Base-by-base conservation (phyloP, 2,113 vertebrate genomes). In the Neotoma lepida region DNA sequence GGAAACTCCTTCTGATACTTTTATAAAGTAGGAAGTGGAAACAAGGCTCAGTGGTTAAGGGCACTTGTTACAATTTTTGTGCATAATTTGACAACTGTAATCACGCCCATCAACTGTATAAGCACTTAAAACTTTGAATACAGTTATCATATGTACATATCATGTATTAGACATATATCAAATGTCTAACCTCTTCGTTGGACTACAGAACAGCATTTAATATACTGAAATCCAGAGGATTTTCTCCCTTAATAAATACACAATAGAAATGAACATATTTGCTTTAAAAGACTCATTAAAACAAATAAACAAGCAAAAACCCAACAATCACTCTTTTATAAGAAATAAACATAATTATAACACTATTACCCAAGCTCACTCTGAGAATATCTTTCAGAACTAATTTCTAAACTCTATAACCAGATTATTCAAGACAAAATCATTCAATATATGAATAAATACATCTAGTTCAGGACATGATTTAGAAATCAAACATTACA, bases 181-280 rank as follows among this genome's bases (percentile, higher is more conserved):
- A 46, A 58, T 74, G 35, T 66, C 33, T 91, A 30, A 86, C 44
- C 33, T 86, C 71, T 86, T 90, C 61, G 68, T 63, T 54, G 39
- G 81, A 90, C 91, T 85, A 58, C 92, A 74, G 68, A 88, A 64
- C 66, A 22, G 63, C 85, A 91, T 88, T 91, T 86, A 97, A 91
- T 97, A 97, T 86, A 95, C 91, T 95, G 88, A 92, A 91, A 88
- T 86, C 73, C 95, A 73, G 30, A 94, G 61, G 26, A 22, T 64
- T 81, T 39, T 54, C 94, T 84, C 61, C 73, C 39, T 94, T 95
- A 44, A 49, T 70, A 71, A 89, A 96, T 78, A 94, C 12, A 88
- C 22, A 90, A 41, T 41, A 77, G 63, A 90, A 63, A 92, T 78
- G 58, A 30, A 94, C 28, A 92, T 44, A 95, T 0, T 94, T 78